These are phyloP conservation scores for Chesias legatella DNA, from an alignment of 2,888 invertebrate genomes.

Conservation along the genomic window DNA sequence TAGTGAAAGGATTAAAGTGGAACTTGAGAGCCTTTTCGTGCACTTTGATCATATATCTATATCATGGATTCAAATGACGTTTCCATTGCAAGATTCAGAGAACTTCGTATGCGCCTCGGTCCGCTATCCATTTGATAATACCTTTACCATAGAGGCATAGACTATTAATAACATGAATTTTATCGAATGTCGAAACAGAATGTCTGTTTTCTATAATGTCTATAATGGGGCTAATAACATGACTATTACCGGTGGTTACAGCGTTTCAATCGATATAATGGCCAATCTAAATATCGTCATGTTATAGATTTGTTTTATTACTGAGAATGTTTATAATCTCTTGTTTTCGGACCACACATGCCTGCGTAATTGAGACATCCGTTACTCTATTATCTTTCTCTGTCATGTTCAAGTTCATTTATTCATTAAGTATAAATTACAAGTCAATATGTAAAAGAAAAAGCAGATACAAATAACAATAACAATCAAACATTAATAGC, in stretches of 20 bases:
- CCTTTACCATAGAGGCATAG: conserved; percentile 10
- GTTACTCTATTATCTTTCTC: conserved; percentile 49
- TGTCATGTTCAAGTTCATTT: conserved; percentile 49
- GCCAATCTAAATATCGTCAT: conserved; percentile 68
- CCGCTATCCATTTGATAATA: neutral
- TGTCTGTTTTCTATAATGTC: conserved; percentile 59
- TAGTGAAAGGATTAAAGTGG: too few species aligned
- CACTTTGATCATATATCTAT: too few species aligned
- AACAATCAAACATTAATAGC: too few species aligned
- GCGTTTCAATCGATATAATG: conserved; percentile 62
- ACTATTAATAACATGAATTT: conserved; percentile 36
- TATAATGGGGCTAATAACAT: conserved; percentile 66
- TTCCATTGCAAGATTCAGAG: too few species aligned
- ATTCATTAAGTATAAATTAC: too few species aligned
- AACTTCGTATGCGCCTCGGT: too few species aligned
- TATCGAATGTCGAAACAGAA: conserved; percentile 53
- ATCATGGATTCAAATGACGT: too few species aligned
- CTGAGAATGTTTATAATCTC: conserved; percentile 55
- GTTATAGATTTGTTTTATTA: conserved; percentile 62
- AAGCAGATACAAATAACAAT: too few species aligned
- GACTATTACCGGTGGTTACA: conserved; percentile 67
- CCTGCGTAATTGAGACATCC: conserved; percentile 69
- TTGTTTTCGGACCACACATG: conserved; percentile 67
- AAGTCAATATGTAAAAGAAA: too few species aligned
- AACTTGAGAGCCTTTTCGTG: too few species aligned